Evolutionary conservation across 2,797 vertebrate genomes (phyloP).

Genomic region (Sebastes hubbsi): DNA sequence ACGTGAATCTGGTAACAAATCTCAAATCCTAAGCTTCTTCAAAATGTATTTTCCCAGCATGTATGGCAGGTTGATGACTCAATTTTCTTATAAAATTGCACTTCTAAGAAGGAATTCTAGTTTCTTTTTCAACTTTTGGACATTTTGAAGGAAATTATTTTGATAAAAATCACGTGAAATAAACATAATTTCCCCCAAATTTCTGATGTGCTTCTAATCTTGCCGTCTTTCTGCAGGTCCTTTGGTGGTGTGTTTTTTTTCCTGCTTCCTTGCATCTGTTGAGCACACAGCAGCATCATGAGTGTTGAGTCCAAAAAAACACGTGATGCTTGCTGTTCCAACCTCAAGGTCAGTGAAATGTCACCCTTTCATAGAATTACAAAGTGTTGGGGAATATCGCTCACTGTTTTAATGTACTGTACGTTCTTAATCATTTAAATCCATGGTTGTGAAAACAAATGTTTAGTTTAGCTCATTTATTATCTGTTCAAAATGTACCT

Average conservation of each 20-base stretch:
- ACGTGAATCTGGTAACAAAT: not conserved
- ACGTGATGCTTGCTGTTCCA: conserved; percentile 72
- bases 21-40: not conserved
- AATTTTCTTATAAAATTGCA: not conserved
- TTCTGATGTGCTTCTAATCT: not conserved
- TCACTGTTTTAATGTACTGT: not conserved
- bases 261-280: not conserved
- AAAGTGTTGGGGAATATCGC: not conserved
- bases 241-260: not conserved
- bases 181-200: accelerated
- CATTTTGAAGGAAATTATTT: not conserved
- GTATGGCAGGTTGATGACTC: not conserved
- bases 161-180: not conserved
- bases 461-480: too few species aligned
- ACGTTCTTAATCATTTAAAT: not conserved
- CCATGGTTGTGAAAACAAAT: not conserved
- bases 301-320: conserved; percentile 74
- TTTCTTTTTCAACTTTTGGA: not conserved
- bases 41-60: not conserved
- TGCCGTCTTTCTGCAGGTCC: conserved; percentile 32
- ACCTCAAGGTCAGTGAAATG: conserved; percentile 78
- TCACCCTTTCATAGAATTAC: not conserved
- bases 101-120: not conserved
- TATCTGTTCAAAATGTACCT: too few species aligned
- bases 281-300: conserved; percentile 69